Evolutionary conservation across 2,888 invertebrate species (phyloP).

Genomic region (Phengaris arion): DNA sequence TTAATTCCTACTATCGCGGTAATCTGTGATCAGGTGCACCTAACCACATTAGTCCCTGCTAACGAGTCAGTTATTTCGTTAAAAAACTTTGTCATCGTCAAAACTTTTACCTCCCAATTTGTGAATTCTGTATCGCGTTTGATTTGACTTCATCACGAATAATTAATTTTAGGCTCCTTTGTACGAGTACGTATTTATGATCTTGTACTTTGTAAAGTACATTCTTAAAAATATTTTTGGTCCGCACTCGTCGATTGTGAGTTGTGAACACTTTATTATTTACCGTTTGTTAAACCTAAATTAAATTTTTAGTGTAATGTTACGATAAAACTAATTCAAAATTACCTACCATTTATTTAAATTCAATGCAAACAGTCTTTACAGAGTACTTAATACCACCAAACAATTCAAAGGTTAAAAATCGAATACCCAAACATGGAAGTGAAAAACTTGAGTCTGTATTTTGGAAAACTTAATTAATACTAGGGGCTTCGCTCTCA

Average conservation of each 20-base stretch:
- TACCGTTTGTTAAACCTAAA: no score
- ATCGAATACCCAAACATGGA: conserved; percentile 5
- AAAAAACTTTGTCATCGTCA: conserved; percentile 77
- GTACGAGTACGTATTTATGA: neutral
- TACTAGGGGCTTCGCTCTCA: conserved; percentile 37
- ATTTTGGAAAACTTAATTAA: conserved; percentile 28
- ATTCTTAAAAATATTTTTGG: neutral
- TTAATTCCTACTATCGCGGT: conserved; percentile 34
- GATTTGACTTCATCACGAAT: conserved; percentile 6
- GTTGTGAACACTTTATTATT: neutral
- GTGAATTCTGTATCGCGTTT: conserved; percentile 15
- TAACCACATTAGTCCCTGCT: conserved; percentile 64
- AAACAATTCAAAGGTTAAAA: neutral
- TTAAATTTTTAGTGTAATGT: no score
- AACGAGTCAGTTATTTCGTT: conserved; percentile 73
- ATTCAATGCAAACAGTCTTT: neutral
- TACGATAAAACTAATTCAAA: neutral
- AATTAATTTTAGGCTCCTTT: conserved; percentile 1
- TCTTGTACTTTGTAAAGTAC: neutral
- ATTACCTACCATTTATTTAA: neutral
- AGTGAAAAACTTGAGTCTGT: conserved; percentile 8
- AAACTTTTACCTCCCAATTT: conserved; percentile 65
- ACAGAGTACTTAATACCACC: no score
- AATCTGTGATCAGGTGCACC: conserved; percentile 51
- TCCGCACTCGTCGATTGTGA: neutral